Evolutionary conservation across 2,888 invertebrate species (phyloP), one percentile per base, ranked within the genome.

Genomic region (Temnothorax ravouxi): DNA sequence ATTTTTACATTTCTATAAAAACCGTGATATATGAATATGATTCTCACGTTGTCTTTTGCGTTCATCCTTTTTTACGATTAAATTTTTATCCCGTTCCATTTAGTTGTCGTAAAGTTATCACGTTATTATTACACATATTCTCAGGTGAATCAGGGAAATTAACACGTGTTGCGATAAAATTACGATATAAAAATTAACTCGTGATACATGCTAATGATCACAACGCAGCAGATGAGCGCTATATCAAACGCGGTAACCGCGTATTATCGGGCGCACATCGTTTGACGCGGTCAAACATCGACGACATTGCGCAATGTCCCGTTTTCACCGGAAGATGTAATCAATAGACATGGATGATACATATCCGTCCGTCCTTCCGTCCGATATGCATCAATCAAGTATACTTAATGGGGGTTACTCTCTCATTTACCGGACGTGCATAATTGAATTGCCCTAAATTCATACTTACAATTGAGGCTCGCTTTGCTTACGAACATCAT

Each of bases 391-490:
- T 79, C 56, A 56, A 34, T 56, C 25, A 44, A 79, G 21, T 56
- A 77, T 15, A 44, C 8, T 69, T 56, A 44, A 69, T 54, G 56
- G 6, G 21, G 6, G 21, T 6, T 13, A 47, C 25, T 72, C 25
- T 72, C 38, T 77, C 54, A 66, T 77, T 77, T 66, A 54, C 29
- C 29, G 64, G 41, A 61, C 52, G 29, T 44, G 44, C 5, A 25
- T 54, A 44, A 50, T 75, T 74, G 52, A 50, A 62, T 75, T 34
- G 75, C 59, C 71, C 52, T 74, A 72, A 72, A 72, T 72, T 38
- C 59, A 21, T 62, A 64, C 34, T 34, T 21, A 34, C 47, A 34
- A 34, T 50, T 38, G 47, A 62, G 2, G 34, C 21, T 61, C 47
- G 34, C 15, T 61, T 61, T 47, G 9, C 61, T 44, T 47, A 15